Percentiles rank a stretch among this genome's conserved stretches.
phyloP scores from a whole-genome alignment of 2,113 vertebrate species.

The Agelaius phoeniceus region DNA sequence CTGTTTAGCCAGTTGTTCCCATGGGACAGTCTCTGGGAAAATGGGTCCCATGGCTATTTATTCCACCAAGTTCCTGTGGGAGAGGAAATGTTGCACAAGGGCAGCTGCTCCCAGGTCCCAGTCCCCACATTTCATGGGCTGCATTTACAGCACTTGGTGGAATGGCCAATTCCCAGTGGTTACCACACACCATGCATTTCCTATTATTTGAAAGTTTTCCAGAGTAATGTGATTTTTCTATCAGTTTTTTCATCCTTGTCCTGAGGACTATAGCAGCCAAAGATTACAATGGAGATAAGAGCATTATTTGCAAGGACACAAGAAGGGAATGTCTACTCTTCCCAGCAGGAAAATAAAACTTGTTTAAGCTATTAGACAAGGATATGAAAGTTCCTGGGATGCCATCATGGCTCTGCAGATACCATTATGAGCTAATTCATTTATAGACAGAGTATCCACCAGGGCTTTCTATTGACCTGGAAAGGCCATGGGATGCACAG shows the following conservation, averaged over 20 bases:
- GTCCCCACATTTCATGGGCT: neutral
- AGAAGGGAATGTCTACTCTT: neutral
- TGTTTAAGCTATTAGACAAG: neutral
- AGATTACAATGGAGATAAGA: neutral
- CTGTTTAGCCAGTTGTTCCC: neutral
- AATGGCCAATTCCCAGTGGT: neutral
- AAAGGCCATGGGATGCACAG: neutral
- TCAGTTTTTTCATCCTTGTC: neutral
- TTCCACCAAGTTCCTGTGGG: neutral
- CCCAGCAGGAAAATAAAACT: neutral
- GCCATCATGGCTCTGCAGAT: neutral
- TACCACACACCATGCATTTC: neutral
- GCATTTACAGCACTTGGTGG: neutral
- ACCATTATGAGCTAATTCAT: neutral
- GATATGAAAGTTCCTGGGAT: neutral
- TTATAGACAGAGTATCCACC: neutral
- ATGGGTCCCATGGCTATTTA: neutral
- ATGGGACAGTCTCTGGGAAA: neutral
- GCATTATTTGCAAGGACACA: neutral
- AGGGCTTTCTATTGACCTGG: neutral
- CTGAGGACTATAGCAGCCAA: neutral
- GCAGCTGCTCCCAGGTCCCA: neutral
- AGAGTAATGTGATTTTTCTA: neutral
- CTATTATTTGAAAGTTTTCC: neutral
- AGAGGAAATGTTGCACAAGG: neutral